These are phyloP conservation scores for Drosophila obscura DNA, from an alignment of 1,140 invertebrate species.

Conservation along the genomic window DNA sequence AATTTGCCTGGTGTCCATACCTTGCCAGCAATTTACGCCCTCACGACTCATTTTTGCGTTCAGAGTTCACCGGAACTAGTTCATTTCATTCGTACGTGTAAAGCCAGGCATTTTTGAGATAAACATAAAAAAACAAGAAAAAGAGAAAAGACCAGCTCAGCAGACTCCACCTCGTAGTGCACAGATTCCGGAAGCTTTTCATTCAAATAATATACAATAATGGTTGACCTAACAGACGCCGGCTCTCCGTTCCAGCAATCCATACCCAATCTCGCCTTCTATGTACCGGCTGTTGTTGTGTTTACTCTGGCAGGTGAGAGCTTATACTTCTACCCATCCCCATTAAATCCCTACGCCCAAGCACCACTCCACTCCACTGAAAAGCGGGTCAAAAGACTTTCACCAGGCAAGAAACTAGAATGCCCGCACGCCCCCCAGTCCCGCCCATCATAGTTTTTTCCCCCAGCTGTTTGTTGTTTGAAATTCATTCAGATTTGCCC, in stretches of 20 bases:
- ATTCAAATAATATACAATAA: conserved; percentile 63
- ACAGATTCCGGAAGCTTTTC: conserved; percentile 5
- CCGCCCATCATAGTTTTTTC: background rate
- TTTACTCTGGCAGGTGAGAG: conserved; percentile 89
- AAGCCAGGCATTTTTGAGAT: too few species aligned
- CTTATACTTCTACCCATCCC: background rate
- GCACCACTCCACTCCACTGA: conserved; percentile 7
- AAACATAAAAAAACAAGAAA: too few species aligned
- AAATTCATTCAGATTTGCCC: too few species aligned
- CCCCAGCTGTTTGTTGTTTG: conserved; percentile 16
- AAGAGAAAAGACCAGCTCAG: too few species aligned
- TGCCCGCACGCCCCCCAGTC: conserved; percentile 2
- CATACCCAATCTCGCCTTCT: conserved; percentile 91
- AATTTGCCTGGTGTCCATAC: too few species aligned
- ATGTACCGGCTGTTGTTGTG: conserved; percentile 90
- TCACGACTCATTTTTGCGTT: too few species aligned
- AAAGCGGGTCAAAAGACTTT: conserved; percentile 68
- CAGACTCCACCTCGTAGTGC: too few species aligned
- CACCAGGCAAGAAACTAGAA: conserved; percentile 49
- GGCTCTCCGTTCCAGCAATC: conserved; percentile 89
- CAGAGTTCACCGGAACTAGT: too few species aligned
- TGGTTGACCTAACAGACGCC: conserved; percentile 86
- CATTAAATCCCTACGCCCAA: background rate
- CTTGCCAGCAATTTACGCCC: too few species aligned
- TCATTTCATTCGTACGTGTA: too few species aligned